Base-by-base conservation (phyloP, 2,888 invertebrate species). In the Lymantria monacha region DNA sequence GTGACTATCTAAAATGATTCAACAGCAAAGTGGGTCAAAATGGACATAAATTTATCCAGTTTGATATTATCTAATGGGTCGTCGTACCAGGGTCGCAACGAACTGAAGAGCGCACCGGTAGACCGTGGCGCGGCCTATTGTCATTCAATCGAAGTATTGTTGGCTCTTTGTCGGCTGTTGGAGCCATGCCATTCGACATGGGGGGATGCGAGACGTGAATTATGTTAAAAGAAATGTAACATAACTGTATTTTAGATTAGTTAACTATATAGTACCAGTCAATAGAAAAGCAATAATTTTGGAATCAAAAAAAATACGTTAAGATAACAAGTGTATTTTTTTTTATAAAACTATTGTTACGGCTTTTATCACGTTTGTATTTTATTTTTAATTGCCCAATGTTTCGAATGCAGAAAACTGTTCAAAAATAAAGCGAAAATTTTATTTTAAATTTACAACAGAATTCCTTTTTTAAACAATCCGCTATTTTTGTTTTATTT, bases 101-200 rank as follows among this genome's bases (percentile, higher is more conserved):
- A 59, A 65, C 70, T 70, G 74, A 66, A 68, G 62, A 66, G 72
- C 71, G 74, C 68, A 68, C 72, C 84, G 69, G 76, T 80, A 82
- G 80, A 83, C 83, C 86, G 77, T 78, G 70, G 71, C 76, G 67
- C 48, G 72, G 68, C 58, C 82, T 71, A 84, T 88, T 87, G 87
- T 88, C 80, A 86, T 87, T 83, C 85, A 87, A 87, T 87, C 81
- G 79, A 69, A 63, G 69, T 75, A 79, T 86, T 85, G 84, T 85
- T 71, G 69, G 63, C 61, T 72, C 80, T 85, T 85, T 85, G 85
- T 83, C 72, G 76, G 66, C 49, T 49, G 65, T 60, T 73, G 62
- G 71, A 69, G 72, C 66, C 71, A 70, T 68, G 63, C 61, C 77
- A 80, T 83, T 81, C 72, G 72, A 74, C 75, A 80, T 70, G 81